A percentile compares a stretch with the other conserved stretches of the same genome.
Conservation (phyloP, 2,888 invertebrate species). For the Tuta absoluta region DNA sequence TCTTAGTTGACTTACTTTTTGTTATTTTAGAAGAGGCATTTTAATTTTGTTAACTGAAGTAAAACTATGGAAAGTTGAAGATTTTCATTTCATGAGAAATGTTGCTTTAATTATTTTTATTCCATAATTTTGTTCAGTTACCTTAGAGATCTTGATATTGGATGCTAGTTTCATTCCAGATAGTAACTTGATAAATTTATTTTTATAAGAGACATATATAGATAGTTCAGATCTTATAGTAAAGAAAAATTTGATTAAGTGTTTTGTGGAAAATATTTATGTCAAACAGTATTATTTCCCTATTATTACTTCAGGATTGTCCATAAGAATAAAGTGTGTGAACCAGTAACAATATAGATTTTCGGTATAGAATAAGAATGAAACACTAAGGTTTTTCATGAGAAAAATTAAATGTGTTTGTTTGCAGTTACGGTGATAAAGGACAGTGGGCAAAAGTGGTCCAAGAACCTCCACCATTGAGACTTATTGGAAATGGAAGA, state of each 20-base stretch:
- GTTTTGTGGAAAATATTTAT: constrained; percentile 37
- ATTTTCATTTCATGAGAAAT: constrained; percentile 9
- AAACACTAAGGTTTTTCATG: constrained; percentile 11
- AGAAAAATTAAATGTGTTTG: constrained; percentile 6
- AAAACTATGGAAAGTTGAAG: background rate
- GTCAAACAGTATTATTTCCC: constrained; percentile 16
- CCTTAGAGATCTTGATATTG: background rate
- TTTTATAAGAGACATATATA: constrained; percentile 13
- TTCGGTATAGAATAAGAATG: background rate
- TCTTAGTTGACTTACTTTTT: constrained; percentile 1
- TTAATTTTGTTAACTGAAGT: background rate
- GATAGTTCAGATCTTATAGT: constrained; percentile 17
- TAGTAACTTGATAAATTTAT: background rate
- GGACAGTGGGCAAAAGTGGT: background rate
- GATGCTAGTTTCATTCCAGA: background rate
- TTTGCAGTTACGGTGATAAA: background rate
- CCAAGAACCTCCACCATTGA: too few species aligned
- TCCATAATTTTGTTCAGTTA: constrained; percentile 22
- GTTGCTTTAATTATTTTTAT: constrained; percentile 14
- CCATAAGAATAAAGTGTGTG: background rate
- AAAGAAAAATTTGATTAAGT: constrained; percentile 30
- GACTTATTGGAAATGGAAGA: too few species aligned
- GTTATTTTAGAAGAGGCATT: background rate
- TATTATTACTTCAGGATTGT: background rate
- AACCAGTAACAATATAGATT: background rate